Evolutionary conservation across 2,113 vertebrate species (phyloP).

Genomic region (Calyptomena viridis): DNA sequence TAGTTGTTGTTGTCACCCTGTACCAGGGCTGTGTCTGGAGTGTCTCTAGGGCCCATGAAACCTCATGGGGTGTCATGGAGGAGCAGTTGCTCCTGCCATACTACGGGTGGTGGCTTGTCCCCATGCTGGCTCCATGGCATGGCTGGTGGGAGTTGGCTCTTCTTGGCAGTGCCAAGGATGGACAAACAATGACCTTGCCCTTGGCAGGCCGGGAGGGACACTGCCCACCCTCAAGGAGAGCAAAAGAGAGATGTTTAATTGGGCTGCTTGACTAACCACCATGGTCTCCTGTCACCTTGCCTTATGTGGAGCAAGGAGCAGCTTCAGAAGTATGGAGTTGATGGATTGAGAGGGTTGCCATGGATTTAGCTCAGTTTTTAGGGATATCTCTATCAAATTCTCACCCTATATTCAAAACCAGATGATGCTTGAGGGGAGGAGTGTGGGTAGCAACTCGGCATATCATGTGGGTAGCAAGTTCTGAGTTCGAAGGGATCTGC

Average conservation of each 20-base stretch:
- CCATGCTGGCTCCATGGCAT: background rate
- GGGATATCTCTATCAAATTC: background rate
- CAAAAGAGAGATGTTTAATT: background rate
- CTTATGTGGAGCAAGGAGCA: background rate
- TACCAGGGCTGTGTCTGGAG: background rate
- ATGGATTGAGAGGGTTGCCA: background rate
- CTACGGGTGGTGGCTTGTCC: background rate
- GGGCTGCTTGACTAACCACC: background rate
- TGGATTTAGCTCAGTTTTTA: background rate
- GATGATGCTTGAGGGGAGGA: no score
- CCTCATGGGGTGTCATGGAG: background rate
- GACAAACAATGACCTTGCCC: background rate
- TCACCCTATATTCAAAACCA: background rate
- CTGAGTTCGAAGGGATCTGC: background rate
- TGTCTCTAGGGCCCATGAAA: background rate
- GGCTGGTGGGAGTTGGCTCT: background rate
- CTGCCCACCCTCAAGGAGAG: background rate
- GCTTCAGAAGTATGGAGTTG: background rate
- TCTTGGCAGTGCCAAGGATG: background rate
- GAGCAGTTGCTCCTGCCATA: background rate
- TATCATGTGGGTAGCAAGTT: background rate
- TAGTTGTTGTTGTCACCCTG: accelerated
- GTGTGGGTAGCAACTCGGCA: accelerated
- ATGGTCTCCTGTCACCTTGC: background rate
- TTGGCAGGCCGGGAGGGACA: background rate